Evolutionary conservation across 2,888 invertebrate genomes (phyloP).

Genomic region (Hirtodrosophila confusa): DNA sequence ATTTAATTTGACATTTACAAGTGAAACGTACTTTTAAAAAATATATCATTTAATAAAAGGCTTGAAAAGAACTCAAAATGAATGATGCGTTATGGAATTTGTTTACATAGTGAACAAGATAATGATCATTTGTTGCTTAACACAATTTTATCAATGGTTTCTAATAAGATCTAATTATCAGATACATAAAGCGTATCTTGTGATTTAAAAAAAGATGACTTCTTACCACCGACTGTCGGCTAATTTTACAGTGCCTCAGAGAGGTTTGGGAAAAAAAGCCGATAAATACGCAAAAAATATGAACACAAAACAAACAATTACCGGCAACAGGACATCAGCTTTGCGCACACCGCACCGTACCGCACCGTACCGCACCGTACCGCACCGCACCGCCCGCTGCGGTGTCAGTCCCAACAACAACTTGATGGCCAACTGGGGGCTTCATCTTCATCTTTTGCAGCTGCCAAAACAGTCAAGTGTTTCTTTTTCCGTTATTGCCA

Average conservation of each 20-base stretch:
- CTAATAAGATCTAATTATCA: background rate
- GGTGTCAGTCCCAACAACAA: conserved; percentile 14
- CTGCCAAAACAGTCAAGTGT: conserved; percentile 77
- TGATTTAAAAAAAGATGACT: too few relatives aligned
- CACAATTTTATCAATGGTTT: too few relatives aligned
- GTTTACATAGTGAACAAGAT: too few relatives aligned
- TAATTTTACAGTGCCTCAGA: conserved; percentile 6
- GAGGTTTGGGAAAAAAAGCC: conserved; percentile 5
- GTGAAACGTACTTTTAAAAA: too few relatives aligned
- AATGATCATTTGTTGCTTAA: too few relatives aligned
- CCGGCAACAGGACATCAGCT: conserved; percentile 53
- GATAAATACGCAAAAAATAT: conserved; percentile 54
- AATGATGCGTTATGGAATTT: too few relatives aligned
- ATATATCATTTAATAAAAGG: too few relatives aligned
- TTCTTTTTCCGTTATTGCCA: conserved; percentile 55
- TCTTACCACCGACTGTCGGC: conserved; percentile 3
- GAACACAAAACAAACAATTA: conserved; percentile 68
- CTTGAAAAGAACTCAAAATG: too few relatives aligned
- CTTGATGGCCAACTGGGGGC: conserved; percentile 26
- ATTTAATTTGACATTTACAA: too few relatives aligned
- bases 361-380: background rate
- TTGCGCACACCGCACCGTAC: background rate
- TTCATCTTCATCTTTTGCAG: conserved; percentile 64
- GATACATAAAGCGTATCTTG: too few relatives aligned
- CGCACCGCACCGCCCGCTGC: background rate